A percentile compares a stretch with the other conserved stretches of the same genome.
These are phyloP conservation scores for Lateolabrax maculatus DNA, from an alignment of 2,797 vertebrate species.

Conservation along the genomic window DNA sequence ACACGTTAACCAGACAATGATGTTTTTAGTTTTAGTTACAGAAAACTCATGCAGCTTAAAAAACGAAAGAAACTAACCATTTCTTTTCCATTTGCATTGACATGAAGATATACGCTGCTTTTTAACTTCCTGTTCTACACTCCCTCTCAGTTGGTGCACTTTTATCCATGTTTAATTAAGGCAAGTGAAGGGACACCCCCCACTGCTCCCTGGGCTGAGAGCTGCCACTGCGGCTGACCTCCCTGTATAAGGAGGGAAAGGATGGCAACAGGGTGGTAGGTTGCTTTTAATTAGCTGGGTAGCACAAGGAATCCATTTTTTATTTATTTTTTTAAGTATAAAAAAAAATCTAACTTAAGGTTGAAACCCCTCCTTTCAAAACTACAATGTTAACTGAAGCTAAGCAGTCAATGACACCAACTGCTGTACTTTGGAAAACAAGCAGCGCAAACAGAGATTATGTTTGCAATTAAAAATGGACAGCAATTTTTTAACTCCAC, in stretches of 20 bases:
- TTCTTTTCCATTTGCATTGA: conserved; percentile 1
- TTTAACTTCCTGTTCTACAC: conserved; percentile 24
- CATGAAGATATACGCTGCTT: conserved; percentile 1
- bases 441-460: not conserved
- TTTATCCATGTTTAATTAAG: conserved; percentile 70
- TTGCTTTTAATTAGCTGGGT: conserved; percentile 67
- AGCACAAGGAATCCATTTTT: not conserved
- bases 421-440: conserved; percentile 8
- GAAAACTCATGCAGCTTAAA: not conserved
- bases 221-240: conserved; percentile 66
- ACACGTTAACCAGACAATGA: not conserved
- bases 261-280: conserved; percentile 36
- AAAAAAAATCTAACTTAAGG: conserved; percentile 20
- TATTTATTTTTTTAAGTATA: not conserved
- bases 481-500: conserved; percentile 10
- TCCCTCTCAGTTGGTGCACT: conserved; percentile 26
- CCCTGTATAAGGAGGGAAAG: conserved; percentile 29
- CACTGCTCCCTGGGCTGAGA: conserved; percentile 46
- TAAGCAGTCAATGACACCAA: not conserved
- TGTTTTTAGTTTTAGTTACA: conserved; percentile 12
- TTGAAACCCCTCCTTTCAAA: conserved; percentile 30
- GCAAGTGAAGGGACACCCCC: conserved; percentile 62
- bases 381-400: not conserved
- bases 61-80: not conserved
- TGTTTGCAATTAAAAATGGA: conserved; percentile 10